Conservation (phyloP, 2,113 vertebrate genomes). For the Nymphicus hollandicus region DNA sequence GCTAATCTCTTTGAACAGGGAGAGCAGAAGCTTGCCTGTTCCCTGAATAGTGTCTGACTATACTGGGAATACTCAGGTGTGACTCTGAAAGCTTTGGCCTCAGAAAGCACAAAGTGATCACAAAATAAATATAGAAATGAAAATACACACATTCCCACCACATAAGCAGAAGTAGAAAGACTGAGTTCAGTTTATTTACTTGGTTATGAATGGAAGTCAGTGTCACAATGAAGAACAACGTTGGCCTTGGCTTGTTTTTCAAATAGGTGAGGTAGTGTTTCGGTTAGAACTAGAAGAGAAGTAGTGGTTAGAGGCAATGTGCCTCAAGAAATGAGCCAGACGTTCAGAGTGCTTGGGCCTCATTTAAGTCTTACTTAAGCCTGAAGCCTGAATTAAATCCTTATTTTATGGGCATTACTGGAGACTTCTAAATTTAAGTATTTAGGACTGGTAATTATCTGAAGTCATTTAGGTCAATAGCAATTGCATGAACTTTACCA, state of each 20-base stretch:
- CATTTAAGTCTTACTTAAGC: background rate
- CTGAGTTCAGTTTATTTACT: background rate
- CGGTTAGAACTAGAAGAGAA: background rate
- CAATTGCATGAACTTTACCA: background rate
- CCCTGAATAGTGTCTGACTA: background rate
- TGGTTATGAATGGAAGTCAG: background rate
- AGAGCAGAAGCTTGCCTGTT: background rate
- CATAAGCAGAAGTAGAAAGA: background rate
- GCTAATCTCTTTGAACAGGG: background rate
- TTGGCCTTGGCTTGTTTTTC: background rate
- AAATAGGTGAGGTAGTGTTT: background rate
- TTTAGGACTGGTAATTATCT: background rate
- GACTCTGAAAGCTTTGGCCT: background rate
- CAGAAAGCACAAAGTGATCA: background rate
- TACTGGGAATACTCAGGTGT: background rate
- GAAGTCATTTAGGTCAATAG: background rate
- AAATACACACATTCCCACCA: background rate
- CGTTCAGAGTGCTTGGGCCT: background rate
- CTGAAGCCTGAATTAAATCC: background rate
- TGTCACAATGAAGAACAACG: background rate
- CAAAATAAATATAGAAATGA: slow-evolving; percentile 4
- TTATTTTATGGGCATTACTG: background rate
- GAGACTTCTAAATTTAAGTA: background rate
- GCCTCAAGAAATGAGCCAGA: background rate
- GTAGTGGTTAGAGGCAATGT: background rate